Conservation (phyloP, 2,888 invertebrate genomes). For the Julus scandinavius region DNA sequence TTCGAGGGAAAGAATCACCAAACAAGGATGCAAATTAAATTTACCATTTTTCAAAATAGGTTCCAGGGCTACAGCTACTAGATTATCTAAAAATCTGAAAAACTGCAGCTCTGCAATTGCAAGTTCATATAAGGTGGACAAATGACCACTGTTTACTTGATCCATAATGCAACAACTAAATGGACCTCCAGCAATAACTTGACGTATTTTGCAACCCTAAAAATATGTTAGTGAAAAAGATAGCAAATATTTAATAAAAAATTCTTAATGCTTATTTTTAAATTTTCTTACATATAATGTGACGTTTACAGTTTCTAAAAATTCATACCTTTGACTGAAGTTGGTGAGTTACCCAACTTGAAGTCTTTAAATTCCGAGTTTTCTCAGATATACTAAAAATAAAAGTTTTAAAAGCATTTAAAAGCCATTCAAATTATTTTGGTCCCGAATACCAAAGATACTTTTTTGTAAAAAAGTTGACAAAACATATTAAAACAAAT, state of each 20-base stretch:
- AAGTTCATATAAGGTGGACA: slow-evolving; percentile 63
- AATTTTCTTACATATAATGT: no score
- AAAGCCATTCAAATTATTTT: no score
- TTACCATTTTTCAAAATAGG: slow-evolving; percentile 63
- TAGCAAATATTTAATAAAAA: background rate
- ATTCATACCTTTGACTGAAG: background rate
- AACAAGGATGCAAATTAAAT: background rate
- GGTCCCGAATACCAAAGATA: no score
- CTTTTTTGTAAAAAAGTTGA: background rate
- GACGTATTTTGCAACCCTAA: slow-evolving; percentile 63
- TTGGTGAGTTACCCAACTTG: background rate
- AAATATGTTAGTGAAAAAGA: background rate
- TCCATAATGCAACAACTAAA: slow-evolving; percentile 63
- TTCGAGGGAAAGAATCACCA: no score
- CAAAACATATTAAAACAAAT: slow-evolving; percentile 66
- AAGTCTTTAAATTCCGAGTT: background rate
- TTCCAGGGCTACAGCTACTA: slow-evolving; percentile 60
- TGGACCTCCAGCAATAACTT: slow-evolving; percentile 64
- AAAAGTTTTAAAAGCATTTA: background rate
- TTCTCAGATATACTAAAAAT: background rate
- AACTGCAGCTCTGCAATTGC: slow-evolving; percentile 63
- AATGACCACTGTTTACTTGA: slow-evolving; percentile 59
- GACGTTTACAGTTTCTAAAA: background rate
- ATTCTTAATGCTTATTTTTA: no score
- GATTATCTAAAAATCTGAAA: slow-evolving; percentile 60